Evolutionary conservation across 2,113 vertebrate species (phyloP), one percentile per base, ranked within the genome.

Genomic region (Chamaea fasciata): DNA sequence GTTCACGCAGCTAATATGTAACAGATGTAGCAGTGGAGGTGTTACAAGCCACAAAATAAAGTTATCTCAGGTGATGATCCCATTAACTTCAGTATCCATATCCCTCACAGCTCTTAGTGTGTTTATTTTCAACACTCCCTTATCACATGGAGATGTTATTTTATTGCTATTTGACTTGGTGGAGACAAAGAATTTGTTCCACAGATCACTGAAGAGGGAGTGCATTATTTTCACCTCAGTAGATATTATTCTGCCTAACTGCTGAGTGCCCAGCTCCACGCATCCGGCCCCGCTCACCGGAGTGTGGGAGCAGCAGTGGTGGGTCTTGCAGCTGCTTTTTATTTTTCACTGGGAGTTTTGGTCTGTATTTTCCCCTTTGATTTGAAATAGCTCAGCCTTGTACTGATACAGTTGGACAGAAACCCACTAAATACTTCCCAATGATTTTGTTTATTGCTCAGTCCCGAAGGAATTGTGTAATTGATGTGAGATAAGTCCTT

Each of bases 401-500:
- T 23, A 19, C 85, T 89, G 69, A 93, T 94, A 68, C 39, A 46
- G 56, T 87, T 76, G 86, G 89, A 93, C 86, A 79, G 92, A 83
- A 82, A 79, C 23, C 3, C 85, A 50, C 83, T 81, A 84, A 74
- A 59, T 64, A 37, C 53, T 90, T 96, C 83, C 86, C 88, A 57
- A 0, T 35, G 92, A 71, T 78, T 87, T 65, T 79, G n/a, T 82
- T 92, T 90, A 46, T 90, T 62, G 85, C 70, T 71, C 83, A 55
- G 79, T 77, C 53, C 84, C 15, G 93, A 87, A 82, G 88, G 84
- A 74, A 94, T 94, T 95, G 94, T 96, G 94, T 42, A 96, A 93
- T 93, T 89, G 95, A 83, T 76, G 92, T 68, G 94, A 90, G 94
- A 59, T 10, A 91, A 86, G 73, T 95, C 90, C 92, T 96, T 95